A percentile compares a stretch with the other conserved stretches of the same genome.
Evolutionary conservation across 2,888 invertebrate species (phyloP).

Genomic region (Andrena camellia): DNA sequence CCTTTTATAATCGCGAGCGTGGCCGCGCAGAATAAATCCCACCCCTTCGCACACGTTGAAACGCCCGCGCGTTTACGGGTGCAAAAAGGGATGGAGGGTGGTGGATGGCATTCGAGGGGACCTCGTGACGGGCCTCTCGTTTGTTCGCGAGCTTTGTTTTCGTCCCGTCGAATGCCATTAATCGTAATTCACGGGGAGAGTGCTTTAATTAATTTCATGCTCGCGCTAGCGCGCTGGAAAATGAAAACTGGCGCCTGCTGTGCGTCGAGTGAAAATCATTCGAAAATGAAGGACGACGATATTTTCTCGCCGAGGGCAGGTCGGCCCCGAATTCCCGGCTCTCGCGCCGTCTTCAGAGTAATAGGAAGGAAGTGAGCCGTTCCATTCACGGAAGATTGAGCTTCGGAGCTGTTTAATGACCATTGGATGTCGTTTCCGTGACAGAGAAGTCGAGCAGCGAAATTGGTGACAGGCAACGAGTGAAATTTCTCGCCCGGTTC

Average conservation of each 20-base stretch:
- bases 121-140: neutral
- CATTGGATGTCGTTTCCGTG: neutral
- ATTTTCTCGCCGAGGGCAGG: neutral
- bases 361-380: neutral
- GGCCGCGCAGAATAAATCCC: neutral
- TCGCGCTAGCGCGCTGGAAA: slow-evolving; percentile 6
- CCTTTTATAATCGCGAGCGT: slow-evolving; percentile 49
- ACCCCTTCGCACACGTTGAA: neutral
- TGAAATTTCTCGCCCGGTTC: slow-evolving; percentile 36
- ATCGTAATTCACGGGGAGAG: slow-evolving; percentile 33
- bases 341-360: neutral
- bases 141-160: slow-evolving; percentile 23
- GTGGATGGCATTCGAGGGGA: slow-evolving; percentile 4
- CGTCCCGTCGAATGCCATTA: slow-evolving; percentile 35
- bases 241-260: slow-evolving; percentile 11
- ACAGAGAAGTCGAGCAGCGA: neutral
- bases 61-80: neutral
- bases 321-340: neutral
- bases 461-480: neutral
- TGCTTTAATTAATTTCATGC: slow-evolving; percentile 43
- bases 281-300: neutral
- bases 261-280: neutral
- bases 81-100: neutral
- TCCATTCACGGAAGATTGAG: neutral
- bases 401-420: neutral